Conservation (phyloP, 2,797 vertebrate genomes). For the Lacerta bilineata region DNA sequence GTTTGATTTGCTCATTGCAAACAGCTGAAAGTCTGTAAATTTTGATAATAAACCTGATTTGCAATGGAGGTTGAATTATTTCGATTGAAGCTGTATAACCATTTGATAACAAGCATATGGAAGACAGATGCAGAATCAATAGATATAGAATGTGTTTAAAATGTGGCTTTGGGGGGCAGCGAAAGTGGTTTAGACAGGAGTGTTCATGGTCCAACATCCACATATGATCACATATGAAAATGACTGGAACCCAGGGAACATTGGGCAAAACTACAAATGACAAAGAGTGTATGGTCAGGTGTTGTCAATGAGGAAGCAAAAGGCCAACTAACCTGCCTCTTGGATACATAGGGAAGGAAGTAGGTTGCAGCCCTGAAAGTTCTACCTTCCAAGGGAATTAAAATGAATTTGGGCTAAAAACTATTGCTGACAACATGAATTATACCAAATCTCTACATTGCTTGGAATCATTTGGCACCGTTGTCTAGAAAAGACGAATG, state of each 20-base stretch:
- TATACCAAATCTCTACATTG: constrained; percentile 77
- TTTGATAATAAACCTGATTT: no score
- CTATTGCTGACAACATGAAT: constrained; percentile 61
- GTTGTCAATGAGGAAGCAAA: not conserved
- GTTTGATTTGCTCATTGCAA: no score
- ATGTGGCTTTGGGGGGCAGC: not conserved
- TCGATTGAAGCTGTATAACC: no score
- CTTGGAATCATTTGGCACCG: constrained; percentile 77
- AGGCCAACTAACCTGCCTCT: not conserved
- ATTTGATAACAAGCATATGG: not conserved
- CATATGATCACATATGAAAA: not conserved
- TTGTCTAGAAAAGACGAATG: constrained; percentile 76
- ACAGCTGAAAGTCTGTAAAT: no score
- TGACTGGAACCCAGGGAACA: not conserved
- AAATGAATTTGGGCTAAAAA: constrained; percentile 61
- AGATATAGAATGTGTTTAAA: not conserved
- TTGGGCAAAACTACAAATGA: not conserved
- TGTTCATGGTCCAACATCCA: not conserved
- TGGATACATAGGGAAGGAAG: not conserved
- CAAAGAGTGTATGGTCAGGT: no score
- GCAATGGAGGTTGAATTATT: no score
- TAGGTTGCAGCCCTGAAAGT: constrained; percentile 20
- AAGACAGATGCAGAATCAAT: not conserved
- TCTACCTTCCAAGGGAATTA: constrained; percentile 60
- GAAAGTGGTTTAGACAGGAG: not conserved